Evolutionary conservation across 1,140 invertebrate genomes (phyloP), one percentile per base, ranked within the genome.

Genomic region (Drosophila oshimai): DNA sequence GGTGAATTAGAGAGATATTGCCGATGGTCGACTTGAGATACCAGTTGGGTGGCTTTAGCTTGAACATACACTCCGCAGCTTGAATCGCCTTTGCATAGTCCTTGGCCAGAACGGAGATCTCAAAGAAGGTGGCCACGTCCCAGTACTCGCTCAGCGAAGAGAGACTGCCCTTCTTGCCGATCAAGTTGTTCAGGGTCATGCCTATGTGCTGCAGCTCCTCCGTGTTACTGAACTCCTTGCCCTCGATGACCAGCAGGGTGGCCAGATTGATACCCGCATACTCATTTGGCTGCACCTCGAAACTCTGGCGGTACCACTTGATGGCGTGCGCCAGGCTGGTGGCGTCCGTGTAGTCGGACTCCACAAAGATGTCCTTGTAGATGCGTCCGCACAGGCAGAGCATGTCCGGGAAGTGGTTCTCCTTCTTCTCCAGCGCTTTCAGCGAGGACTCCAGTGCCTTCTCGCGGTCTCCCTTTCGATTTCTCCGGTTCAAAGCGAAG

Each of bases 111-210:
- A 99, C 98, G 50, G 97, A 98, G 53, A 99, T 99, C 92, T 99
- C 99, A 92, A 99, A 99, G 92, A 99, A 99, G 1, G 98, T 99
- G 0, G 99, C 99, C 5, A 99, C 98, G 92, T 99, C 98, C 99
- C 99, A 99, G 90, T 99, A 99, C 88, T 99, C 98, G 78, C 96
- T 96, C 2, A 99, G 92, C 13, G 96, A 97, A 0, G 95, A 95
- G 12, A 99, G 91, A 90, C 97, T 98, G 15, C 99, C 99, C 91
- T 99, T 99, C 89, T 98, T 97, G 0, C 99, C 99, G 89, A 99
- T 99, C 36, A 99, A 92, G 93, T 99, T 99, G 91, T 99, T 99
- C 39, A 99, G 91, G 3, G 98, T 96, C 94, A 99, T 97, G 53
- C 96, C 97, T 95, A 79, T 92, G 89, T 91, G 77, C 88, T 98